Evolutionary conservation across 2,113 vertebrate genomes (phyloP).

Genomic region (Syrmaticus mikado): DNA sequence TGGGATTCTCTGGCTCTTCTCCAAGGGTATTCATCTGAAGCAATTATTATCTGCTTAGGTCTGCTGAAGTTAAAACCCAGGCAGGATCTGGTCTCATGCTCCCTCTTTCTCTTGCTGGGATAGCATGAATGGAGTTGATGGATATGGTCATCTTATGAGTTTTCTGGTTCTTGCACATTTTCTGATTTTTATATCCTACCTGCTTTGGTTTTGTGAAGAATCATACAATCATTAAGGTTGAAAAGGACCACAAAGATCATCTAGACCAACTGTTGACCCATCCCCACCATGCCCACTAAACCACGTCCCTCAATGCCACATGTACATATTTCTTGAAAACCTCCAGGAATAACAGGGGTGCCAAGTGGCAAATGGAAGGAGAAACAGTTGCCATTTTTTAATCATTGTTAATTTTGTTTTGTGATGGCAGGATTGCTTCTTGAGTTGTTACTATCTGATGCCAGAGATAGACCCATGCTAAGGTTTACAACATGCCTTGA

Average conservation of each 20-base stretch:
- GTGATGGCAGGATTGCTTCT: neutral
- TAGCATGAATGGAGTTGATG: neutral
- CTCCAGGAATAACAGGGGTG: neutral
- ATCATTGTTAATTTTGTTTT: neutral
- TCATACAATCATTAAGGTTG: no score
- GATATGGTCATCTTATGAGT: neutral
- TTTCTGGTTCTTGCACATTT: neutral
- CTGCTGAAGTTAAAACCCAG: neutral
- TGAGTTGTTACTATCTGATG: neutral
- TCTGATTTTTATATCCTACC: neutral
- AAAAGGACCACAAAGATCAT: no score
- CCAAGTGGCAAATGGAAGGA: neutral
- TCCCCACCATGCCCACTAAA: no score
- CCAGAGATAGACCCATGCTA: accelerated
- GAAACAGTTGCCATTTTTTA: neutral
- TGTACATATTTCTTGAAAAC: no score
- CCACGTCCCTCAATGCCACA: no score
- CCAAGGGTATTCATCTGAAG: conserved; percentile 31
- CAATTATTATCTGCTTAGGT: conserved; percentile 57
- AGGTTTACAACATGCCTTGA: neutral
- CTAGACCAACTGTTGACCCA: no score
- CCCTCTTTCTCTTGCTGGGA: neutral
- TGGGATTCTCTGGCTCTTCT: conserved; percentile 48
- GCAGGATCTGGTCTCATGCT: neutral
- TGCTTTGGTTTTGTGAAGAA: neutral